These are phyloP conservation scores for Pinna nobilis DNA, from an alignment of 1,140 invertebrate genomes.

Conservation along the genomic window DNA sequence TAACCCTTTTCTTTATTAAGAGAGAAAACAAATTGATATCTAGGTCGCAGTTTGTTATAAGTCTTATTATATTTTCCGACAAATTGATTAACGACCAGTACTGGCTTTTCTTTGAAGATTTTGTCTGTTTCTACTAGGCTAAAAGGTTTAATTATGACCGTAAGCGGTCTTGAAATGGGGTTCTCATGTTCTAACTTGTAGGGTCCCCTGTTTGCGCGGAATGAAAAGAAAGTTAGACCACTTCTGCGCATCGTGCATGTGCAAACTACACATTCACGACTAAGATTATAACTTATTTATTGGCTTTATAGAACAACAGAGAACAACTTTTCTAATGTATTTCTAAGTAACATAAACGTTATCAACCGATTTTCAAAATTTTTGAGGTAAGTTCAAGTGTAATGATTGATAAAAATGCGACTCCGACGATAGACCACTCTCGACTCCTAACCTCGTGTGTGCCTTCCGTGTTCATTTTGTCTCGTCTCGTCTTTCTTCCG, in stretches of 20 bases:
- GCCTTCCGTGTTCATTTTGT: constrained; percentile 41
- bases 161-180: too few species aligned
- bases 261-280: constrained; percentile 28
- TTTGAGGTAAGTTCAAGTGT: constrained; percentile 43
- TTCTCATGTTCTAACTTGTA: constrained; percentile 25
- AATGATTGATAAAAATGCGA: not conserved
- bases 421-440: too few species aligned
- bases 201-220: constrained; percentile 25
- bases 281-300: constrained; percentile 17
- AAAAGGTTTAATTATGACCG: too few species aligned
- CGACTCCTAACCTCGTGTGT: constrained; percentile 27
- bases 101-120: too few species aligned
- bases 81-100: too few species aligned
- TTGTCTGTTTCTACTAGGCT: too few species aligned
- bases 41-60: too few species aligned
- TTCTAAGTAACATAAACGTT: constrained; percentile 39
- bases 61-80: too few species aligned
- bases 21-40: too few species aligned
- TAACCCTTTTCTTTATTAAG: not conserved
- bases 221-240: constrained; percentile 40
- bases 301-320: constrained; percentile 3
- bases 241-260: constrained; percentile 64
- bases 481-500: too few species aligned
- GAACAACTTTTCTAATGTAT: constrained; percentile 29
- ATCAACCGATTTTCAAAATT: constrained; percentile 33